A percentile compares a stretch with the other conserved stretches of the same genome.
phyloP scores from a whole-genome alignment of 2,797 vertebrate genomes.

The Sebastes wilsoni region DNA sequence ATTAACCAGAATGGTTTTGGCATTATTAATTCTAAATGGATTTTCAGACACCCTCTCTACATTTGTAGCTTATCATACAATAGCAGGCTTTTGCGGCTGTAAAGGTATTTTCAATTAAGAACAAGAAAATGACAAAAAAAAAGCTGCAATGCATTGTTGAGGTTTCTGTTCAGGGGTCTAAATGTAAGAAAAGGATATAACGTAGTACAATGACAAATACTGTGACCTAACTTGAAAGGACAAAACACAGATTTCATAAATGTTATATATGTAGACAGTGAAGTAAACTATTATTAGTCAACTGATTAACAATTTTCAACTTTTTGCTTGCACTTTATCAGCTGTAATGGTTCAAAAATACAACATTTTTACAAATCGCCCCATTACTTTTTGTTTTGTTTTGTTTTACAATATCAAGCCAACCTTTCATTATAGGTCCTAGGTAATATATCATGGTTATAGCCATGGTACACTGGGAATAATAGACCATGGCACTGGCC shows the following conservation, averaged over 20 bases:
- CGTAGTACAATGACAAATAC: background rate
- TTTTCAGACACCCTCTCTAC: constrained; percentile 74
- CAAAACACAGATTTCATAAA: background rate
- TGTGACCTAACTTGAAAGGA: background rate
- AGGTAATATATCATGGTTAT: background rate
- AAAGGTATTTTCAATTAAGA: constrained; percentile 74
- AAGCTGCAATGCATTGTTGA: constrained; percentile 28
- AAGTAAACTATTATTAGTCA: background rate
- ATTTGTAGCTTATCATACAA: constrained; percentile 82
- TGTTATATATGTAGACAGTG: background rate
- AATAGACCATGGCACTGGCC: background rate
- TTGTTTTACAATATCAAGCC: background rate
- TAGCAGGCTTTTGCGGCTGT: constrained; percentile 74
- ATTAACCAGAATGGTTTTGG: constrained; percentile 76
- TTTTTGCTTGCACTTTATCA: background rate
- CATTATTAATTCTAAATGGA: constrained; percentile 83
- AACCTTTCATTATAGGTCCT: background rate
- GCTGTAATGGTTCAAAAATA: background rate
- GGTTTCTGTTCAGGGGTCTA: constrained; percentile 19
- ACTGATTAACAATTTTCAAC: background rate
- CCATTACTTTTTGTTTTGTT: background rate
- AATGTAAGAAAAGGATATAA: background rate
- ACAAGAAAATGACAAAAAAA: constrained; percentile 24
- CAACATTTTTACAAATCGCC: background rate
- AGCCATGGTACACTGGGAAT: background rate